Evolutionary conservation across 2,797 vertebrate species (phyloP), one percentile per base, ranked within the genome.

Genomic region (Gastrophryne carolinensis): DNA sequence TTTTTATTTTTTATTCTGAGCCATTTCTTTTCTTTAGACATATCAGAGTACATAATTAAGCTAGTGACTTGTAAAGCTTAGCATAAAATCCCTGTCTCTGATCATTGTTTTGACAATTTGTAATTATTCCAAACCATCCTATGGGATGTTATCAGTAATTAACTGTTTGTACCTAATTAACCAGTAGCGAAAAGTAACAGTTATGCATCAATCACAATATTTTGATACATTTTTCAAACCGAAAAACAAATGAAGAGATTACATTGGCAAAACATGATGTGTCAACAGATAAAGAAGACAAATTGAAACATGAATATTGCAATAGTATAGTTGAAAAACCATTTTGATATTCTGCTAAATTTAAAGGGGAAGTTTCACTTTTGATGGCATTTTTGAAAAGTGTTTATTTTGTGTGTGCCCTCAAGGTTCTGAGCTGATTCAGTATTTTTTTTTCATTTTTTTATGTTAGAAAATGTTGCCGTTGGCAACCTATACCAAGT

Each of bases 161-260:
- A 75, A 75, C 41, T n/a, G 30, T 15, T 52, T 17, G 12, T 3
- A 61, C 23, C 41, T 64, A 57, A 77, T 71, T 56, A 77, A 77
- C 50, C 75, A 65, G 26, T 65, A 70, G 66, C 56, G 37, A 41
- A 49, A n/a, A 26, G 6, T 21, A 56, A 65, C 29, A 57, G 21
- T 62, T 56, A 54, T 12, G 32, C 47, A 70, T 70, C 50, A 70
- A 77, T 64, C 49, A 77, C 24, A 62, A 30, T 30, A 53, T 70
- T 77, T 70, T 77, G 62, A 77, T 64, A 60, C 68, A 75, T 75
- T 68, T 60, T 12, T 58, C 44, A 49, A 70, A 27, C 50, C 15
- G 39, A 50, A 58, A 58, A 58, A 10, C 26, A 60, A 56, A 53
- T 67, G 61, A 66, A 66, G 26, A 57, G 13, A 54, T 61, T 44